Percentiles rank a stretch among this genome's conserved stretches.
These are phyloP conservation scores for Apocheima hispidaria DNA, from an alignment of 2,888 invertebrate genomes.

Conservation along the genomic window DNA sequence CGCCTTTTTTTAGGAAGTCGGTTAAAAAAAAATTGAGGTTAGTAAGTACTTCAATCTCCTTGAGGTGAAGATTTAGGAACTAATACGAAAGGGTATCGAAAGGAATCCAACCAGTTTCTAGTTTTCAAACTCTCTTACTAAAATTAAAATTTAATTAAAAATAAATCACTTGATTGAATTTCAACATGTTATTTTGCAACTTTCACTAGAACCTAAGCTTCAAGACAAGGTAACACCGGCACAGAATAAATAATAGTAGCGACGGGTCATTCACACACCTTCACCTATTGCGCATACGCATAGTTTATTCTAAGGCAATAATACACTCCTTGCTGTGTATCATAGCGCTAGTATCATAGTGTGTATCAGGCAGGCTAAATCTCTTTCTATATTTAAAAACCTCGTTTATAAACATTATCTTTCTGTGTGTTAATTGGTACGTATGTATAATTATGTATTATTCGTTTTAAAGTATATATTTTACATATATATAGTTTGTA, in stretches of 20 bases:
- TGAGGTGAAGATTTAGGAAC: too few species aligned
- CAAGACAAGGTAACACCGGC: conserved; percentile 6
- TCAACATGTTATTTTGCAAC: conserved; percentile 13
- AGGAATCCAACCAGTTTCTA: background rate
- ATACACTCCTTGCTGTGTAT: background rate
- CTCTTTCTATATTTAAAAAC: too few species aligned
- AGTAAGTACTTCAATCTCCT: too few species aligned
- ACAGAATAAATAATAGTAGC: conserved; percentile 5
- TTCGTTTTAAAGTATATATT: too few species aligned
- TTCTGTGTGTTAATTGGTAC: too few species aligned
- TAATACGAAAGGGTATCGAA: background rate
- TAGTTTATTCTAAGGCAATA: conserved; percentile 4
- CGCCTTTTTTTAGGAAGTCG: too few species aligned
- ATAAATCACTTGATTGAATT: conserved; percentile 12
- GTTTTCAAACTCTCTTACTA: background rate
- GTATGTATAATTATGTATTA: too few species aligned
- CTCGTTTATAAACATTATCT: too few species aligned
- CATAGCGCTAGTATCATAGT: too few species aligned
- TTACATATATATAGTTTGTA: too few species aligned
- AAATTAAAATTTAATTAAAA: background rate
- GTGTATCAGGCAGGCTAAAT: too few species aligned
- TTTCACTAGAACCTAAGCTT: conserved; percentile 22
- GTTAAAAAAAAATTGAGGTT: too few species aligned
- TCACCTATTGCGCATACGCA: conserved; percentile 10
- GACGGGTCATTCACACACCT: conserved; percentile 22